Percentiles rank a stretch among this genome's conserved stretches.
These are phyloP conservation scores for Ophioninae sp. DNA, from an alignment of 2,888 invertebrate species.

Conservation along the genomic window DNA sequence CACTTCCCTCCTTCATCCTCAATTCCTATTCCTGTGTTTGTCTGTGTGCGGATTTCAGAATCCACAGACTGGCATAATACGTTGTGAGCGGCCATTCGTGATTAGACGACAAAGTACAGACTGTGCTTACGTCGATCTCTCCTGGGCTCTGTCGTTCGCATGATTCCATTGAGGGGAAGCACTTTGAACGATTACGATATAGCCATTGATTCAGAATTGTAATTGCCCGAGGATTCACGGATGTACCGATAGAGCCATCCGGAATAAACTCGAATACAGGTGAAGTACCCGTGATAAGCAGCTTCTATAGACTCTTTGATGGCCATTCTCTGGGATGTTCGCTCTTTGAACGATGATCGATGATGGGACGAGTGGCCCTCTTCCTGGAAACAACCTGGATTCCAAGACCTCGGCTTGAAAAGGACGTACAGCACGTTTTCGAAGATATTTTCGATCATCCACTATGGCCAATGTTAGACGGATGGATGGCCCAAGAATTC, in stretches of 20 bases:
- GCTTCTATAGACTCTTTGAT: no score
- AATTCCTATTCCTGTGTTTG: neutral
- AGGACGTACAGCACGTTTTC: no score
- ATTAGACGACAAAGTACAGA: conserved; percentile 54
- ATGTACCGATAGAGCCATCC: conserved; percentile 33
- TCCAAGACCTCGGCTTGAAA: neutral
- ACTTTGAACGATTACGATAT: conserved; percentile 74
- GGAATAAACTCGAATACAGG: conserved; percentile 32
- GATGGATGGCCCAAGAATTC: no score
- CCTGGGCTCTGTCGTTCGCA: conserved; percentile 59
- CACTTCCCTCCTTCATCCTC: neutral
- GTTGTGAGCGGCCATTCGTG: conserved; percentile 40
- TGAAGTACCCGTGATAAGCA: conserved; percentile 11
- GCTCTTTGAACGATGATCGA: conserved; percentile 24
- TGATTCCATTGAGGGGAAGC: conserved; percentile 69
- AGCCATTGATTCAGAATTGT: conserved; percentile 73
- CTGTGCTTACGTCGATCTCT: conserved; percentile 9
- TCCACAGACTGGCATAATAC: conserved; percentile 40
- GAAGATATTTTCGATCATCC: no score
- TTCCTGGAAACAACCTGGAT: neutral
- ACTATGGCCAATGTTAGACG: no score
- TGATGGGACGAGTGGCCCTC: neutral
- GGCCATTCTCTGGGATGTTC: no score
- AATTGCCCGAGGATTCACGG: conserved; percentile 49
- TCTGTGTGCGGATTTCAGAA: conserved; percentile 11